Percentiles rank a stretch among this genome's conserved stretches.
phyloP scores from a whole-genome alignment of 2,797 vertebrate species.

The Ctenopoma multispine region DNA sequence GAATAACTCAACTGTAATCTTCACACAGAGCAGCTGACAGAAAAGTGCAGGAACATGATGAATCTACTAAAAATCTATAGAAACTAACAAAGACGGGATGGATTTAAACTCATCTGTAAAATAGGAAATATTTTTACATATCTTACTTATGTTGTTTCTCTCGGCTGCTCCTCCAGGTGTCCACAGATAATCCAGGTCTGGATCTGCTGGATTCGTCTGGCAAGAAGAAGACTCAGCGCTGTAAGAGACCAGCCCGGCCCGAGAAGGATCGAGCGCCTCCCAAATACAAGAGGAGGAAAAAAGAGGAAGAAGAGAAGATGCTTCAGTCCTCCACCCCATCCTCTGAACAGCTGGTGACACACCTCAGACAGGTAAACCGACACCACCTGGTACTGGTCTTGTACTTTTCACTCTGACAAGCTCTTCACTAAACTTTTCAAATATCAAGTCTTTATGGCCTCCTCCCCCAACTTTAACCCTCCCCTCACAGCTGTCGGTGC shows the following conservation, averaged over 20 bases:
- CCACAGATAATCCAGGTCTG: conserved; percentile 31
- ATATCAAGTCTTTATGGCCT: too few species aligned
- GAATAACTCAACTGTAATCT: neutral
- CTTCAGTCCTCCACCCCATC: conserved; percentile 73
- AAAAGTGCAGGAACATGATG: too few species aligned
- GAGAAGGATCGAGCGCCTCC: conserved; percentile 83
- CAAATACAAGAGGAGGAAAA: conserved; percentile 90
- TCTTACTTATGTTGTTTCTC: too few species aligned
- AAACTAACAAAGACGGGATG: too few species aligned
- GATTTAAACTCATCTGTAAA: too few species aligned
- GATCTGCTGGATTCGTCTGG: conserved; percentile 76
- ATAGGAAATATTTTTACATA: too few species aligned
- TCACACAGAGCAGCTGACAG: too few species aligned
- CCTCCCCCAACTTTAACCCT: too few species aligned
- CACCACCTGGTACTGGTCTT: neutral
- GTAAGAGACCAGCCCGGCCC: conserved; percentile 76
- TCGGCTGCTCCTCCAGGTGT: conserved; percentile 32
- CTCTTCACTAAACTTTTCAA: too few species aligned
- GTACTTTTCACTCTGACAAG: neutral
- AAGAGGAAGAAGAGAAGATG: conserved; percentile 89
- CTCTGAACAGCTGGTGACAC: conserved; percentile 86
- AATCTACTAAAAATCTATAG: too few species aligned
- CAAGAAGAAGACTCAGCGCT: conserved; percentile 86
- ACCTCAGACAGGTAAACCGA: conserved; percentile 82
- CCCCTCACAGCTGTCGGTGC: conserved; percentile 87